phyloP scores from a whole-genome alignment of 2,113 vertebrate genomes.

The Camelus dromedarius region DNA sequence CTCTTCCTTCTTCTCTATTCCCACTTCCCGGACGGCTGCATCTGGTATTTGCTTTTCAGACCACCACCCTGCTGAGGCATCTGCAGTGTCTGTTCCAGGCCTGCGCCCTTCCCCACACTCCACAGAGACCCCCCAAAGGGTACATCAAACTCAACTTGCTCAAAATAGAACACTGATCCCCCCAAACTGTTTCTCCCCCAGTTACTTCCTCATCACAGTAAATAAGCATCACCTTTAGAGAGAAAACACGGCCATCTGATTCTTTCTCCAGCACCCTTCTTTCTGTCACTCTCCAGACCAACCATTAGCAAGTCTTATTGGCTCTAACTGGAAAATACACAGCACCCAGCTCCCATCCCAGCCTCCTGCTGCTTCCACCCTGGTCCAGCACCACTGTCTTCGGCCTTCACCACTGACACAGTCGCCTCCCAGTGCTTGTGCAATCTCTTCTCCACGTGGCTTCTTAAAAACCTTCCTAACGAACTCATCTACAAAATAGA shows the following conservation, averaged over 20 bases:
- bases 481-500: too few species aligned
- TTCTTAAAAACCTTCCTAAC: neutral
- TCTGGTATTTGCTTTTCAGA: neutral
- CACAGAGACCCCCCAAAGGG: neutral
- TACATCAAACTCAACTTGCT: neutral
- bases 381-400: neutral
- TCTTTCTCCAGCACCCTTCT: neutral
- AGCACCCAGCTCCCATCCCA: neutral
- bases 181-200: neutral
- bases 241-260: neutral
- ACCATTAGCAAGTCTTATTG: neutral
- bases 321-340: neutral
- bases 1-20: neutral
- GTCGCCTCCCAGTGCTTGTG: neutral
- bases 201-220: neutral
- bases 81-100: neutral
- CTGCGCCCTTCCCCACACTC: too few species aligned
- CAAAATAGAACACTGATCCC: neutral
- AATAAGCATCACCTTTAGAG: neutral
- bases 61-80: neutral
- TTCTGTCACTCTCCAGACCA: neutral
- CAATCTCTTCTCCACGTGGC: neutral
- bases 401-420: too few species aligned
- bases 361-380: fast-evolving
- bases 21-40: neutral